A percentile compares a stretch with the other conserved stretches of the same genome.
These are phyloP conservation scores for Ditula angustiorana DNA, from an alignment of 2,888 invertebrate genomes.

Conservation along the genomic window DNA sequence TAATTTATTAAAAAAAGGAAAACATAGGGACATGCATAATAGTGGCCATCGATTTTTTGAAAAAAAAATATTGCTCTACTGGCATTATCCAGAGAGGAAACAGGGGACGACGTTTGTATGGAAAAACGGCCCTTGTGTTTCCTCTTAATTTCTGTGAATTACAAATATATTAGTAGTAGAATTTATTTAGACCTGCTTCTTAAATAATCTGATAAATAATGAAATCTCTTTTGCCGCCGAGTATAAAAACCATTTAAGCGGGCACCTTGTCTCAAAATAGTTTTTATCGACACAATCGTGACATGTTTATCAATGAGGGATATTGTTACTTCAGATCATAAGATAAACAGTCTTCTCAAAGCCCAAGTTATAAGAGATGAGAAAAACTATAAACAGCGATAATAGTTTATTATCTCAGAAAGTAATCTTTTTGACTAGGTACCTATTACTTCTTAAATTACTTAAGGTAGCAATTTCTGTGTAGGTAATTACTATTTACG, in stretches of 20 bases:
- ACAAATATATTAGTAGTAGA: no score
- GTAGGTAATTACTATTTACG: not conserved
- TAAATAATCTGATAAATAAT: not conserved
- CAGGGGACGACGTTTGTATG: no score
- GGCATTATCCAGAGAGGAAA: no score
- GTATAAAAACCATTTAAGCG: not conserved
- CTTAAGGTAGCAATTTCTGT: not conserved
- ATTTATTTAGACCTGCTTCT: no score
- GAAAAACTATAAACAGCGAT: not conserved
- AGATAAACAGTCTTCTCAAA: slow-evolving; percentile 7
- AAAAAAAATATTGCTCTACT: no score
- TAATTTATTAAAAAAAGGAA: no score
- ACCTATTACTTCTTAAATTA: slow-evolving; percentile 5
- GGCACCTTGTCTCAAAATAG: not conserved
- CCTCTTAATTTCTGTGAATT: no score
- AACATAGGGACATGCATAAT: no score
- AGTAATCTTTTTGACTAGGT: slow-evolving; percentile 1
- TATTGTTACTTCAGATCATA: slow-evolving; percentile 7
- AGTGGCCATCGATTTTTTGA: no score
- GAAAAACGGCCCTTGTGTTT: no score
- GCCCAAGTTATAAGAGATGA: not conserved
- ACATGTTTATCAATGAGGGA: slow-evolving; percentile 19
- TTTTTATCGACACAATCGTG: slow-evolving; percentile 14
- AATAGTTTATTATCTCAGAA: not conserved
- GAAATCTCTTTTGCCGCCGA: not conserved